A percentile compares a stretch with the other conserved stretches of the same genome.
Conservation (phyloP, 2,888 invertebrate species). For the Mythimna albipuncta region DNA sequence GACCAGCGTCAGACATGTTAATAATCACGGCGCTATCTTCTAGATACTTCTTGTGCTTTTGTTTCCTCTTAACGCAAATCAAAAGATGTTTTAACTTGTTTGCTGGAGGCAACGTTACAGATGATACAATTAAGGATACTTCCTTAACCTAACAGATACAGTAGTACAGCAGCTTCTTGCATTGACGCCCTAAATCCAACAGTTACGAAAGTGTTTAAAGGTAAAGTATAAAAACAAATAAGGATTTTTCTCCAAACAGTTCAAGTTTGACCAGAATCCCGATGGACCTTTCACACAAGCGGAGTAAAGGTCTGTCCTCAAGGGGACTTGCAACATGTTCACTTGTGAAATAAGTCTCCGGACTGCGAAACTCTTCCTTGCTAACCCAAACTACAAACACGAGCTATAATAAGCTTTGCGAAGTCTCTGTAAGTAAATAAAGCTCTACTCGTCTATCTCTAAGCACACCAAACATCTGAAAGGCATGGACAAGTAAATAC, state of each 20-base stretch:
- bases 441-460: conserved; percentile 8
- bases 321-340: conserved; percentile 41
- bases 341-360: conserved; percentile 41
- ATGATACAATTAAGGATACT: neutral
- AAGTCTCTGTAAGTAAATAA: conserved; percentile 36
- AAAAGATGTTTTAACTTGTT: neutral
- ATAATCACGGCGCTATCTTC: conserved; percentile 29
- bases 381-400: conserved; percentile 43
- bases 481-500: conserved; percentile 27
- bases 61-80: neutral
- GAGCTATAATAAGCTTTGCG: conserved; percentile 23
- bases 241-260: conserved; percentile 2
- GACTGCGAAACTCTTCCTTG: conserved; percentile 39
- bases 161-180: neutral
- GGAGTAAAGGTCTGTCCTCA: conserved; percentile 44
- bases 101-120: neutral
- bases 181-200: neutral
- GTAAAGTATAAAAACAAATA: neutral
- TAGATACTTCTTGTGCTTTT: conserved; percentile 6
- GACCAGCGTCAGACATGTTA: conserved; percentile 10
- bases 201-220: neutral
- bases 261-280: conserved; percentile 30
- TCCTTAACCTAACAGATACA: no score
- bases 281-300: conserved; percentile 51
- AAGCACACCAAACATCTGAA: conserved; percentile 10